Evolutionary conservation across 2,888 invertebrate genomes (phyloP), one percentile per base, ranked within the genome.

Genomic region (Dolichopus griseipennis): DNA sequence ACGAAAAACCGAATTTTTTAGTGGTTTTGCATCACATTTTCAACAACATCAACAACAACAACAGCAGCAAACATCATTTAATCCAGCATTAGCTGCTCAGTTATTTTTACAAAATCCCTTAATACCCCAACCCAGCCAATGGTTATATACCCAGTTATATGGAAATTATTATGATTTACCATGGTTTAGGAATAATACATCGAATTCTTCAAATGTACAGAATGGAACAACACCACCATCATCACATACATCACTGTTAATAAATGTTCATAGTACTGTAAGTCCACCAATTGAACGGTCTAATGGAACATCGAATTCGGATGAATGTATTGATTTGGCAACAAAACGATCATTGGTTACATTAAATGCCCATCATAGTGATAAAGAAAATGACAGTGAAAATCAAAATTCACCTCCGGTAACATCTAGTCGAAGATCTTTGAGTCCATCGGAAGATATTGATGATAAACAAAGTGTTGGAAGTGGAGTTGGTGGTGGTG

Each of bases 101-200:
- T 81, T 91, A 66, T 90, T 91, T 76, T 83, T 91, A 61, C 90
- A 91, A 76, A 86, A 90, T 6, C 90, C 90, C 0, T 81, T 91
- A 18, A 79, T 91, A 70, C 91, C 90, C 1, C 89, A 90, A 1
- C 90, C 90, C 8, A 88, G 88, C 61, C 90, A 90, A 70, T 91
- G 90, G 91, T 79, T 91, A 7, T 91, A 91, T 75, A 89, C 90
- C 0, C 91, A 91, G 75, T 82, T 91, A 1, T 91, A 91, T 76
- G 88, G 88, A 41, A 86, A 85, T 69, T 83, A 82, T 67, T 87
- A 87, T 73, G 89, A 89, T 70, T 87, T 89, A 83, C 83, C 84
- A 3, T 90, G 90, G 90, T 83, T 90, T 76, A 83, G 84, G 41
- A 79, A 83, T 66, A 79, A 83, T 22, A 74, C 78, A 34, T 73